Conservation (phyloP, 2,888 invertebrate species). For the Caenorhabditis parvicauda region DNA sequence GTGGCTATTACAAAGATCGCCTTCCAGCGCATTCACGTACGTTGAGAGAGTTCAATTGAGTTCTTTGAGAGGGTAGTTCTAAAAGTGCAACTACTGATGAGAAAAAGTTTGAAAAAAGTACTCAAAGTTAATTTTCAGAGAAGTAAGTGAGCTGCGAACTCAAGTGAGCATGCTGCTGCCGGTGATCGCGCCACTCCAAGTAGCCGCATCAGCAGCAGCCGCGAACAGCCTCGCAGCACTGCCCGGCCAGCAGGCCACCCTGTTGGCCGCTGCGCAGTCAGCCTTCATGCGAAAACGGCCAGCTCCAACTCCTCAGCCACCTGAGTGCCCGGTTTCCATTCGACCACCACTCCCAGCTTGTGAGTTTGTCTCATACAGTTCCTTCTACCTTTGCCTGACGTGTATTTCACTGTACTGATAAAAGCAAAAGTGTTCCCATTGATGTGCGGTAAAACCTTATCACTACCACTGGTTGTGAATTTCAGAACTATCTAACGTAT, state of each 20-base stretch:
- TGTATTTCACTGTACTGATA: too few relatives aligned
- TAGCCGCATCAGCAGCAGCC: neutral
- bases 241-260: conserved; percentile 10
- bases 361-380: conserved; percentile 24
- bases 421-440: too few relatives aligned
- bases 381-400: too few relatives aligned
- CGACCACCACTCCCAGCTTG: conserved; percentile 31
- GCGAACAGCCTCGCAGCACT: conserved; percentile 11
- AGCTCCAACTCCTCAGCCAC: conserved; percentile 8
- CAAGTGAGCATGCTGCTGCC: conserved; percentile 23
- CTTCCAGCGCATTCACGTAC: too few relatives aligned
- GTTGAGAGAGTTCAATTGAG: too few relatives aligned
- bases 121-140: conserved; percentile 16
- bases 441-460: too few relatives aligned
- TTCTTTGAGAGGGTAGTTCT: neutral
- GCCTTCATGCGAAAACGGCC: conserved; percentile 6
- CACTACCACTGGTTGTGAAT: too few relatives aligned
- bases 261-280: conserved; percentile 11
- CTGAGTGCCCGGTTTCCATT: conserved; percentile 44
- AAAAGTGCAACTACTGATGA: neutral
- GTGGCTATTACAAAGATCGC: too few relatives aligned
- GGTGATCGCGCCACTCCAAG: conserved; percentile 7
- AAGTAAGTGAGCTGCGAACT: conserved; percentile 23
- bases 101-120: neutral
- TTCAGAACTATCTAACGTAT: too few relatives aligned